Base-by-base conservation (phyloP, 2,888 invertebrate species). In the Athalia circularis region DNA sequence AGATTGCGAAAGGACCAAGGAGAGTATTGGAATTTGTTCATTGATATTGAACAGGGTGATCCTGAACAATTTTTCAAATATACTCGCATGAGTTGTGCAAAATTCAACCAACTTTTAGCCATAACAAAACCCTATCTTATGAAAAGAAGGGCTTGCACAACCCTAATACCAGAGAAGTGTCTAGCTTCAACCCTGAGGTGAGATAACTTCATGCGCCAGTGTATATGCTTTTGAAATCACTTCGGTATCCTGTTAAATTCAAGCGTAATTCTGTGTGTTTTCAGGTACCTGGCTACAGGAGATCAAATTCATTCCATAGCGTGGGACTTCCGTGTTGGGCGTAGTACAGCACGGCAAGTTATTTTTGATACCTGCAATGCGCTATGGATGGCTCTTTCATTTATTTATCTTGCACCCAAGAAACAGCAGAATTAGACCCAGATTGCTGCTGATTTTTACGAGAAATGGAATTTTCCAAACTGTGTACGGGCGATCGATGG, bases 211-310 rank as follows among this genome's bases (percentile, higher is more conserved):
- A 29, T 29, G 29, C 29, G 29, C 29, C 29, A 29, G 29, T 29
- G 29, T 29, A 29, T 29, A 29, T 29, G 29, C 29, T 29, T 29
- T 29, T 29, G 2, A 2, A 29, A 29, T 29, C 29, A 29, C 29
- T 29, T 29, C 29, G 29, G 29, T 29, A 29, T 1, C 29, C 29
- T 29, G 29, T 29, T 0, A 0, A 29, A 29, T 29, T 29, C 29
- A 29, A 29, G 29, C 29, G 29, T 29, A 29, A 29, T 29, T 29
- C 29, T 29, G 29, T 29, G 2, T 29, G 29, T 29, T 54, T 77
- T 52, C 57, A 79, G 79, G 61, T 82, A 79, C 64, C 65, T 82
- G 29, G 76, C 80, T 8, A 70, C 80, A 45, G 81, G 80, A 5
- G 79, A 80, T 74, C 64, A 65, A 5, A 70, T 65, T 3, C 48